These are phyloP conservation scores for Diplodus puntazzo DNA, from an alignment of 2,797 vertebrate genomes.

Conservation along the genomic window DNA sequence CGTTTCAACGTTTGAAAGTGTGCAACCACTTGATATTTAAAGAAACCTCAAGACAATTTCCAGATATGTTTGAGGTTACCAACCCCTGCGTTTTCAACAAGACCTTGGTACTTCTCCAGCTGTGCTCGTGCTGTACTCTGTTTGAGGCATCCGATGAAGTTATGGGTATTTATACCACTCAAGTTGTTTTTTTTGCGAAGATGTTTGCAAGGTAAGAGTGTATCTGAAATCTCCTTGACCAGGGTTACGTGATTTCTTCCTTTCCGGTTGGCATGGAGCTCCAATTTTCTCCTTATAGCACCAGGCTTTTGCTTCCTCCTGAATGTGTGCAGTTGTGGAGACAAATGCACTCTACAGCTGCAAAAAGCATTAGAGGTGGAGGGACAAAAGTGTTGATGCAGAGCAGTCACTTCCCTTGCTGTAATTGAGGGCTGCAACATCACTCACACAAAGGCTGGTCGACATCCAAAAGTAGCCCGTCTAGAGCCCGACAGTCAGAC, in stretches of 20 bases:
- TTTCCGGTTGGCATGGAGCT: constrained; percentile 46
- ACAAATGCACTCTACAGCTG: constrained; percentile 73
- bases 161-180: background rate
- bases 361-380: constrained; percentile 75
- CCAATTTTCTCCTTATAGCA: constrained; percentile 39
- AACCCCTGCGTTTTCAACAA: no score
- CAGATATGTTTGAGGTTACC: no score
- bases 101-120: no score
- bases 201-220: constrained; percentile 14
- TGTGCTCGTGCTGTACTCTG: background rate
- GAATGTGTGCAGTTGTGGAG: constrained; percentile 65
- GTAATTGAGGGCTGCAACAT: constrained; percentile 70
- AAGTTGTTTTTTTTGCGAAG: constrained; percentile 1
- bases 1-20: no score
- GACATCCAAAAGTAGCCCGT: constrained; percentile 60
- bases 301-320: constrained; percentile 37
- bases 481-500: constrained; percentile 51
- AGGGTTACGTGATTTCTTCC: constrained; percentile 25
- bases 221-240: constrained; percentile 35
- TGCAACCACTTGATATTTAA: no score
- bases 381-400: constrained; percentile 52
- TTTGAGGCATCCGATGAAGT: background rate
- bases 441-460: constrained; percentile 71
- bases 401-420: constrained; percentile 64
- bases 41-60: no score